Conservation (phyloP, 2,797 vertebrate genomes). For the Tarsius wallacei region DNA sequence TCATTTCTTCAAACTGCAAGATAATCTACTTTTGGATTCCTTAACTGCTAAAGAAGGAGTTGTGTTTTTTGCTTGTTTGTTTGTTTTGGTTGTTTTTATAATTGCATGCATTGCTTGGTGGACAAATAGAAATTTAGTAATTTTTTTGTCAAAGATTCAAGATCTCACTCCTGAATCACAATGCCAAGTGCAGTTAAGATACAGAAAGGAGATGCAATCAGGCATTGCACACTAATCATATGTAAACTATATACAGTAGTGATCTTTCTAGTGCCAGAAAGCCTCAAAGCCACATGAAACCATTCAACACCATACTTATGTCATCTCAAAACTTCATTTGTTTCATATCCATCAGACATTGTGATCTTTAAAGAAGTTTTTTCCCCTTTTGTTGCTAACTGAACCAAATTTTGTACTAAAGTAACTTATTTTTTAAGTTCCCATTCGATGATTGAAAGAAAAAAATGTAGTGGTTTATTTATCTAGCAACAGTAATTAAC, state of each 20-base stretch:
- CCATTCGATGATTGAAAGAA: background rate
- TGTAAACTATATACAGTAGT: background rate
- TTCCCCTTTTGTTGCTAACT: background rate
- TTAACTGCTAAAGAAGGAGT: background rate
- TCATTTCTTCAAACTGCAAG: background rate
- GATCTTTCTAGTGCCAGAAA: constrained; percentile 2
- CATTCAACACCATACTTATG: background rate
- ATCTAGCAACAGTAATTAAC: background rate
- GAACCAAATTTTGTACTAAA: background rate
- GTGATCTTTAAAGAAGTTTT: background rate
- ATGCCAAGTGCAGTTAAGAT: background rate
- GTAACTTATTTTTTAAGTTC: background rate
- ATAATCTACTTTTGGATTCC: background rate
- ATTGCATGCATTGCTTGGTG: background rate
- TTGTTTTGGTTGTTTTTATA: background rate
- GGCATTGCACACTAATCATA: background rate
- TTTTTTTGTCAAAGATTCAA: background rate
- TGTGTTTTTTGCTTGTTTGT: no score
- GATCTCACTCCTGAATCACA: background rate
- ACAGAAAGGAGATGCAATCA: constrained; percentile 13
- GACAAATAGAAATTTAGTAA: constrained; percentile 13
- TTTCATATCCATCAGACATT: background rate
- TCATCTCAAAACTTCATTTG: background rate
- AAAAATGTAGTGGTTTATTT: background rate
- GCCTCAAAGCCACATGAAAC: background rate